Evolutionary conservation across 2,797 vertebrate genomes (phyloP), one percentile per base, ranked within the genome.

Genomic region (Basileuterus tristriatus): DNA sequence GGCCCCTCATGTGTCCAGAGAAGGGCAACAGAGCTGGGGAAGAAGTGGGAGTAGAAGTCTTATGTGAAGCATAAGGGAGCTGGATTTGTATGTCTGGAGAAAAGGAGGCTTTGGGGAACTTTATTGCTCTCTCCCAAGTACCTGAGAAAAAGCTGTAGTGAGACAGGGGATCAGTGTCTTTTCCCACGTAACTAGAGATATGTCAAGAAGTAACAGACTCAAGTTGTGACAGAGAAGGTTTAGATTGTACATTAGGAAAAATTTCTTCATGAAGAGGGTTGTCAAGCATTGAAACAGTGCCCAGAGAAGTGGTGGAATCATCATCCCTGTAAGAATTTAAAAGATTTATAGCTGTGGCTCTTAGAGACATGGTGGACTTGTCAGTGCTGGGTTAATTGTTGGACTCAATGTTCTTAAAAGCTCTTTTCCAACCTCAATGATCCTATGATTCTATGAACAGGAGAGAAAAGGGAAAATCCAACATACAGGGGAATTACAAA

Each of bases 61-160:
- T 23, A 12, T 4, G 15, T 23, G 19, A 64, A 58, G 13, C 11
- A 29, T 15, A 15, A 62, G 27, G 12, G 32, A 36, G 7, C 15
- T 23, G 39, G 12, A 12, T 4, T 20, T 62, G 26, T 43, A 43
- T 8, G 15, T 20, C 34, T 82, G 62, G 27, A 41, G 12, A 27
- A 55, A 47, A 68, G 26, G 46, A 18, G 1, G 10, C 7, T 81
- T 0, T 0, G 21, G 5, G 5, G 17, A 62, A n/a, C 7, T 43
- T 41, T 26, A 36, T 53, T 1, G 0, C 3, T 20, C 10, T 60
- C 39, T 68, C 29, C 12, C 8, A 36, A 37, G 32, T 6, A 49
- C 4, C 36, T 23, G 22, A 55, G 36, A 36, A 68, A 55, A 47
- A 7, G 47, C 5, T 32, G 41, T 7, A 20, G 34, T 32, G 49